Evolutionary conservation across 2,797 vertebrate species (phyloP).

Genomic region (Sardinella longiceps): DNA sequence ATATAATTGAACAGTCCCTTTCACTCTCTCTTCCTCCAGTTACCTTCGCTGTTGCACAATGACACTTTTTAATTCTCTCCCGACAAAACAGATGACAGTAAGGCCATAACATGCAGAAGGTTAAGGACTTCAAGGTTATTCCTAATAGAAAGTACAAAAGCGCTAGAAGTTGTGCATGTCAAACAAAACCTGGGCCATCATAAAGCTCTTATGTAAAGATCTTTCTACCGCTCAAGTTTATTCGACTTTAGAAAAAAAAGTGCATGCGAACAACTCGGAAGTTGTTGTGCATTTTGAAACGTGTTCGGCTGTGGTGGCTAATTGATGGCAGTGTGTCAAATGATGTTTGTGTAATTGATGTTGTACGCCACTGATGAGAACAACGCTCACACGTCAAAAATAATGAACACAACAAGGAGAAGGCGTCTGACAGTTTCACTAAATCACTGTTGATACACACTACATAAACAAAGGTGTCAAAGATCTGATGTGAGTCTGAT

Average conservation of each 20-base stretch:
- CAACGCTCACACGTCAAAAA: conserved; percentile 20
- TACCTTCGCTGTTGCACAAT: not conserved
- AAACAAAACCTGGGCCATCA: no score
- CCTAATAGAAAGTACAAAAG: no score
- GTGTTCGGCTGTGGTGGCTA: not conserved
- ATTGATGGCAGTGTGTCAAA: conserved; percentile 11
- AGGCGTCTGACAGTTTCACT: conserved; percentile 15
- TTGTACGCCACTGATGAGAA: conserved; percentile 10
- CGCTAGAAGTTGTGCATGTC: no score
- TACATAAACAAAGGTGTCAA: conserved; percentile 17
- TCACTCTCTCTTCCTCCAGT: not conserved
- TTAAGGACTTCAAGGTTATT: no score
- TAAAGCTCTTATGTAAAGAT: not conserved
- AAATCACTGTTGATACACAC: conserved; percentile 12
- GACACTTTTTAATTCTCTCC: not conserved
- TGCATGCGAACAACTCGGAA: not conserved
- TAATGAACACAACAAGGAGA: conserved; percentile 18
- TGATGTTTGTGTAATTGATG: conserved; percentile 22
- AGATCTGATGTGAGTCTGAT: conserved; percentile 1
- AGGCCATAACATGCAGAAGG: no score
- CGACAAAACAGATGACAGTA: no score
- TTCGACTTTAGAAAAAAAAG: not conserved
- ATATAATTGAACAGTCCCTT: no score
- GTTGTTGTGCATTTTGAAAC: not conserved
- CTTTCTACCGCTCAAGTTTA: not conserved